Evolutionary conservation across 2,888 invertebrate species (phyloP).

Genomic region (Pandemis corylana): DNA sequence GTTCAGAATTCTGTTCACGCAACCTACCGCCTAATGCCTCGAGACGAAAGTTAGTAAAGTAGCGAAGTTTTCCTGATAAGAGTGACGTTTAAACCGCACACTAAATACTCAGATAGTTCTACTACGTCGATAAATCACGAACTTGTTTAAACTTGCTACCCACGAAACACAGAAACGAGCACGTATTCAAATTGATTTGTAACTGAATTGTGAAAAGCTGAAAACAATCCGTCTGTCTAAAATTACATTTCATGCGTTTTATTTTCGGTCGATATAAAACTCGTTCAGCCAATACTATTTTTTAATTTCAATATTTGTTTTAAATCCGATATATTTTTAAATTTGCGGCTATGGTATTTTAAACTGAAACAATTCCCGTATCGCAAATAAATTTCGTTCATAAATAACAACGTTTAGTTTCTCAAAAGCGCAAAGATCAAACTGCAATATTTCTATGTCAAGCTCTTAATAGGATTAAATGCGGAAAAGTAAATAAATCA

Average conservation of each 20-base stretch:
- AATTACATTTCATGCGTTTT: constrained; percentile 42
- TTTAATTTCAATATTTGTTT: neutral
- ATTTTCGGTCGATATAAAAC: neutral
- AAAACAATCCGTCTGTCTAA: constrained; percentile 22
- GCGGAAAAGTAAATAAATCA: constrained; percentile 44
- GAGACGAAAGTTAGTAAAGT: constrained; percentile 55
- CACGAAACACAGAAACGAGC: constrained; percentile 16
- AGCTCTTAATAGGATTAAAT: constrained; percentile 41
- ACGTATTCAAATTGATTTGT: constrained; percentile 34
- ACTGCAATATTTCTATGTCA: constrained; percentile 41
- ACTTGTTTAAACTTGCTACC: constrained; percentile 61
- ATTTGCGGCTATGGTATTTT: neutral
- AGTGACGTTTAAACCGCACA: constrained; percentile 65
- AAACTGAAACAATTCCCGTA: neutral
- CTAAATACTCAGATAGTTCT: constrained; percentile 73
- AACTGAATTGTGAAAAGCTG: constrained; percentile 32
- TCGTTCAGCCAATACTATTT: neutral
- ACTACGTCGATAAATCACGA: constrained; percentile 73
- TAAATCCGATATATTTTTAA: neutral
- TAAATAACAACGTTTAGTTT: constrained; percentile 24
- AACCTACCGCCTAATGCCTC: constrained; percentile 48
- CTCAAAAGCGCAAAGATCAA: constrained; percentile 30
- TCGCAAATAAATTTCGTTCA: neutral
- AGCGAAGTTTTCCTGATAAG: constrained; percentile 65
- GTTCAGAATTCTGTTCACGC: constrained; percentile 36